phyloP scores from a whole-genome alignment of 2,797 vertebrate species.

The Sardinella longiceps region DNA sequence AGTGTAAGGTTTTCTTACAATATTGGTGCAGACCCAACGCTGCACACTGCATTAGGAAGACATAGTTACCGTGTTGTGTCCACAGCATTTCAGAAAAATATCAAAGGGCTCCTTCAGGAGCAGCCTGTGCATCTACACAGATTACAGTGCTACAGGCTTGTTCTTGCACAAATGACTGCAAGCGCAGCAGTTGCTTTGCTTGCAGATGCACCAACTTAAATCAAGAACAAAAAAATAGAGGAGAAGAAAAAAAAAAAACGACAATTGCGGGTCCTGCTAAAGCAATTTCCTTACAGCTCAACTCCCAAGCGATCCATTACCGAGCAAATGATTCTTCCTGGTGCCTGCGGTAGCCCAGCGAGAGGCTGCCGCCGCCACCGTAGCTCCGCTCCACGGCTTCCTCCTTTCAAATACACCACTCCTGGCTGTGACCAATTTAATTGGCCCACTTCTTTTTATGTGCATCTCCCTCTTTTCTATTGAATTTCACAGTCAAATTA shows the following conservation, averaged over 20 bases:
- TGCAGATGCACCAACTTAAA: neutral
- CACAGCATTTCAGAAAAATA: neutral
- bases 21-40: neutral
- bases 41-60: neutral
- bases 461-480: neutral
- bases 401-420: neutral
- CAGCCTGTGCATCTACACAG: neutral
- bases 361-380: conserved; percentile 21
- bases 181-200: conserved; percentile 6
- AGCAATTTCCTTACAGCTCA: conserved; percentile 45
- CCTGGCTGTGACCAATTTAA: conserved; percentile 38
- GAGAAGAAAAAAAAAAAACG: neutral
- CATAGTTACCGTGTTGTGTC: neutral
- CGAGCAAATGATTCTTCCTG: conserved; percentile 48
- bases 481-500: conserved; percentile 21
- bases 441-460: conserved; percentile 37
- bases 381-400: neutral
- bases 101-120: conserved; percentile 8
- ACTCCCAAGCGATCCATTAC: conserved; percentile 39
- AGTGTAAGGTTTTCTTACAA: neutral
- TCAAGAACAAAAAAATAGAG: neutral
- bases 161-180: neutral
- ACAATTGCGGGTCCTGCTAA: conserved; percentile 29
- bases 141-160: neutral
- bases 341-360: conserved; percentile 40